These are phyloP conservation scores for Oscheius myriophilus DNA, from an alignment of 2,888 invertebrate species.

Conservation along the genomic window DNA sequence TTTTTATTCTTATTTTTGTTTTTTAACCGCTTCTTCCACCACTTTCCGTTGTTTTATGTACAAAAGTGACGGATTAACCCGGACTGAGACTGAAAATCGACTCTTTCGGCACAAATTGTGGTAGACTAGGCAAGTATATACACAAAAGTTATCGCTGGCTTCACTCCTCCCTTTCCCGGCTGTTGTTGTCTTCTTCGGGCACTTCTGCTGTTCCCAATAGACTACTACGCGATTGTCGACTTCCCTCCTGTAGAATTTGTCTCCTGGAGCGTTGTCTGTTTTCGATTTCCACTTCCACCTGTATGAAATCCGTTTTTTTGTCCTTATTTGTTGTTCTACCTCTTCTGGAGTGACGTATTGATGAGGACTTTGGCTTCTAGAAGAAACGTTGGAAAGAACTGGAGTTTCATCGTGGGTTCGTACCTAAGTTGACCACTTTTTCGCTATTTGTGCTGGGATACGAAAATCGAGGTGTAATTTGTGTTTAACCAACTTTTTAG, in stretches of 20 bases:
- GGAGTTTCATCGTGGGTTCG: slow-evolving; percentile 26
- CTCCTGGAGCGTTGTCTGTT: slow-evolving; percentile 9
- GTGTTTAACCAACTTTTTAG: too few species aligned
- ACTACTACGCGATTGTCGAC: slow-evolving; percentile 23
- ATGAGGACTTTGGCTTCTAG: slow-evolving; percentile 25
- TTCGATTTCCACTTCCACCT: slow-evolving; percentile 27
- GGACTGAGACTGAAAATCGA: too few species aligned
- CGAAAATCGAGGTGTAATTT: too few species aligned
- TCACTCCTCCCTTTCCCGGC: too few species aligned
- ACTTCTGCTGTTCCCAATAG: slow-evolving; percentile 11
- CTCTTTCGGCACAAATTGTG: too few species aligned
- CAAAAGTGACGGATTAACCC: slow-evolving; percentile 4
- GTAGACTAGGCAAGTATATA: too few species aligned
- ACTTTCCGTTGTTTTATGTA: slow-evolving; percentile 5
- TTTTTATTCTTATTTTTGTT: background rate
- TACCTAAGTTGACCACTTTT: slow-evolving; percentile 3
- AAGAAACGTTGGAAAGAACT: slow-evolving; percentile 28
- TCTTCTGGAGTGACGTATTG: slow-evolving; percentile 29
- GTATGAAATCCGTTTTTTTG: background rate
- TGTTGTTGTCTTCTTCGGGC: slow-evolving; percentile 1
- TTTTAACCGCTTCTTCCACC: background rate
- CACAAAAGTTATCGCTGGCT: too few species aligned
- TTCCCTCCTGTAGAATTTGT: slow-evolving; percentile 23
- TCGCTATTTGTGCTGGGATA: too few species aligned
- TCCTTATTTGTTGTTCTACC: background rate